Percentiles rank a stretch among this genome's conserved stretches.
These are phyloP conservation scores for Aphelinus certus DNA, from an alignment of 1,140 invertebrate species.

Conservation along the genomic window DNA sequence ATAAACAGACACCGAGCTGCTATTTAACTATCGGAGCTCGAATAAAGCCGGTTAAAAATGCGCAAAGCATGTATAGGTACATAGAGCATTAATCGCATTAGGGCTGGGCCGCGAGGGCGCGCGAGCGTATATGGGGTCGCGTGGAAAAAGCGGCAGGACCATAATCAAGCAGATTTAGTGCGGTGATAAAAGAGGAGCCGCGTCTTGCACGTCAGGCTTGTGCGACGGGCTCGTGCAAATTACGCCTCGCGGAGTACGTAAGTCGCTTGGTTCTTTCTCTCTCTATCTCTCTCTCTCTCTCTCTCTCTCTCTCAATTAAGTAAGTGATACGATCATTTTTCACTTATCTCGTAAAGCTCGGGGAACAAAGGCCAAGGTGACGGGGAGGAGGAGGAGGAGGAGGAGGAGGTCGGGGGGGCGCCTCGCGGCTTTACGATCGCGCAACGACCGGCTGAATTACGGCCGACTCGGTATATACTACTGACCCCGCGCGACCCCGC, in stretches of 20 bases:
- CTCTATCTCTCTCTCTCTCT: too few species aligned
- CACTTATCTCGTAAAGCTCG: slow-evolving; percentile 38
- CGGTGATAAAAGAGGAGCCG: slow-evolving; percentile 18
- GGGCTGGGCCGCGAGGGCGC: too few species aligned
- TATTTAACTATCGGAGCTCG: too few species aligned
- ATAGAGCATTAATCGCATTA: too few species aligned
- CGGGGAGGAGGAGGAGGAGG: background rate
- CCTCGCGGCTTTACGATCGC: slow-evolving; percentile 35
- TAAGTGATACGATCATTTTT: slow-evolving; percentile 39
- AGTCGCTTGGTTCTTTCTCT: slow-evolving; percentile 1
- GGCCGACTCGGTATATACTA: slow-evolving; percentile 26
- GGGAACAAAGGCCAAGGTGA: background rate
- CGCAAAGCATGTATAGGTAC: too few species aligned
- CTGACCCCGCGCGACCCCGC: slow-evolving; percentile 23
- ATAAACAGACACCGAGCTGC: too few species aligned
- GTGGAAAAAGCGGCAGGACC: background rate
- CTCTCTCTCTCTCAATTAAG: slow-evolving; percentile 31
- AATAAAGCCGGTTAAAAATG: too few species aligned
- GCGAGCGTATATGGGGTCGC: too few species aligned
- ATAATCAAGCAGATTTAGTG: slow-evolving; percentile 32
- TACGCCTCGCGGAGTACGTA: slow-evolving; percentile 25
- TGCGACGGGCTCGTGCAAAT: slow-evolving; percentile 7
- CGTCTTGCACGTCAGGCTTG: background rate
- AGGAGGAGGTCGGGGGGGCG: background rate
- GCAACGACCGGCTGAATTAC: slow-evolving; percentile 38